Evolutionary conservation across 1,140 invertebrate species (phyloP).

Genomic region (Euglossa dilemma): DNA sequence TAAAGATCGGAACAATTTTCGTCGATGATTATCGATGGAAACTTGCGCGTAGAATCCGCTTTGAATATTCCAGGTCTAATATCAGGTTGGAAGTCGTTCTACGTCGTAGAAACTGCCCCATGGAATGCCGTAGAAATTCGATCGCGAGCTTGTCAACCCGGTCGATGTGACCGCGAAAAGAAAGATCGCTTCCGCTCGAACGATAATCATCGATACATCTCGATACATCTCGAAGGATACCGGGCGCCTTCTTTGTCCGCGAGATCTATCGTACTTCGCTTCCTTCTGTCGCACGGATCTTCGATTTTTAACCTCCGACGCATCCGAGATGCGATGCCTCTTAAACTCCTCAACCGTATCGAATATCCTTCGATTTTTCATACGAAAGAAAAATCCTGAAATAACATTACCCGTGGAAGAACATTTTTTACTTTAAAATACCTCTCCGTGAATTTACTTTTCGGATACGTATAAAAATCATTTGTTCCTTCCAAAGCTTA

Average conservation of each 20-base stretch:
- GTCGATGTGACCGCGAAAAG: slow-evolving; percentile 70
- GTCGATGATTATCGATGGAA: neutral
- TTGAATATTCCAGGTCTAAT: slow-evolving; percentile 20
- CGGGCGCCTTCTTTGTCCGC: slow-evolving; percentile 10
- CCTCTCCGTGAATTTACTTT: neutral
- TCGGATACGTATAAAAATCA: neutral
- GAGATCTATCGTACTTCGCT: slow-evolving; percentile 3
- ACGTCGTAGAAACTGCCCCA: slow-evolving; percentile 42
- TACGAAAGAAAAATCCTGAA: neutral
- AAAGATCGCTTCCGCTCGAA: slow-evolving; percentile 72
- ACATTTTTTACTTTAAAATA: no score
- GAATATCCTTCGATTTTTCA: neutral
- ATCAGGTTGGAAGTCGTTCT: slow-evolving; percentile 53
- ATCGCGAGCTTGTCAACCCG: slow-evolving; percentile 69
- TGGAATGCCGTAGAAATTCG: slow-evolving; percentile 75
- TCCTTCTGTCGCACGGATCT: neutral
- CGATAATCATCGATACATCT: slow-evolving; percentile 74
- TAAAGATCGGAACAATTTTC: neutral
- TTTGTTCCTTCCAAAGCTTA: no score
- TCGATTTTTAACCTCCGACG: neutral
- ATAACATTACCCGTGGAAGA: neutral
- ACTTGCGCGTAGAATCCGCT: neutral
- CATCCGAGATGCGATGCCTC: neutral
- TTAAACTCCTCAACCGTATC: slow-evolving; percentile 6
- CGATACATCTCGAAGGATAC: slow-evolving; percentile 63